Percentiles rank a stretch among this genome's conserved stretches.
These are phyloP conservation scores for Drosophila sordidula DNA, from an alignment of 2,888 invertebrate species.

Conservation along the genomic window DNA sequence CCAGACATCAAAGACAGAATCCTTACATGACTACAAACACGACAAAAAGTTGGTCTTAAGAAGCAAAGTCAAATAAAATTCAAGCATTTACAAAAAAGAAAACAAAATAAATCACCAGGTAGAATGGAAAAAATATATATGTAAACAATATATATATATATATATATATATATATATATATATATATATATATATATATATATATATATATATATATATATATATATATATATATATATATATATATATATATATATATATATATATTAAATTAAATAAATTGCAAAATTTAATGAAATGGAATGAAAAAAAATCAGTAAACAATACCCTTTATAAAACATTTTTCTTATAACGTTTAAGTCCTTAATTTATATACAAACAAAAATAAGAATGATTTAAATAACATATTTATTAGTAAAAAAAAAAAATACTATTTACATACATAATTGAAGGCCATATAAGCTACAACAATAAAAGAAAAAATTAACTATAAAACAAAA, in stretches of 20 bases:
- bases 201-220: slow-evolving; percentile 16
- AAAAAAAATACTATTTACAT: slow-evolving; percentile 74
- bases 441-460: slow-evolving; percentile 83
- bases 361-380: slow-evolving; percentile 85
- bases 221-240: slow-evolving; percentile 27
- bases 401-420: slow-evolving; percentile 74
- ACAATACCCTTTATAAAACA: slow-evolving; percentile 82
- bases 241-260: slow-evolving; percentile 19
- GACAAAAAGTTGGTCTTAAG: slow-evolving; percentile 57
- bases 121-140: slow-evolving; percentile 50
- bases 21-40: slow-evolving; percentile 40
- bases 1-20: slow-evolving; percentile 33
- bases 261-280: slow-evolving; percentile 43
- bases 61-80: slow-evolving; percentile 74
- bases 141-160: no score
- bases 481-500: slow-evolving; percentile 78
- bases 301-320: slow-evolving; percentile 59
- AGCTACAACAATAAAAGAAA: slow-evolving; percentile 83
- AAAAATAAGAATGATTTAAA: slow-evolving; percentile 76
- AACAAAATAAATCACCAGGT: slow-evolving; percentile 62
- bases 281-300: slow-evolving; percentile 59
- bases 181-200: slow-evolving; percentile 18
- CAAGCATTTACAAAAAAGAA: slow-evolving; percentile 81
- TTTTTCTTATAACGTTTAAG: slow-evolving; percentile 84
- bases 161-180: slow-evolving; percentile 27